These are phyloP conservation scores for Benitochromis conjunctus DNA, from an alignment of 2,113 vertebrate genomes.

Conservation along the genomic window DNA sequence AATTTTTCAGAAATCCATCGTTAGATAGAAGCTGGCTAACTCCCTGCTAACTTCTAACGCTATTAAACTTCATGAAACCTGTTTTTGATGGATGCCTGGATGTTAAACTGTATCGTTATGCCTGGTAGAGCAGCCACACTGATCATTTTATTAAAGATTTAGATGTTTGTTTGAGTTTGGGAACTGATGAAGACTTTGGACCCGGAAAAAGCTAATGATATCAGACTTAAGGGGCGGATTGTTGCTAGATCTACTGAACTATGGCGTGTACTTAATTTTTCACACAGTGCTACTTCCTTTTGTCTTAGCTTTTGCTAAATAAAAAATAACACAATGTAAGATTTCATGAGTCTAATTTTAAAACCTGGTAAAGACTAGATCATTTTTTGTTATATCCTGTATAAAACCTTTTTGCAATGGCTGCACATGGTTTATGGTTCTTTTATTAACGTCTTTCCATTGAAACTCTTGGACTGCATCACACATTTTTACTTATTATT, in stretches of 20 bases:
- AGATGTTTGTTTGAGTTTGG: background rate
- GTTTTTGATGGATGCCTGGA: too few species aligned
- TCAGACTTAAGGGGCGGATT: background rate
- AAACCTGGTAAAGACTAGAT: background rate
- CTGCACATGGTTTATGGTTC: background rate
- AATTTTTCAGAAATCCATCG: background rate
- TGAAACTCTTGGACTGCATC: background rate
- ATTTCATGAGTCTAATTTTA: background rate
- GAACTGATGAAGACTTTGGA: background rate
- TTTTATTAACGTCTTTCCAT: background rate
- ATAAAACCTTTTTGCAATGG: background rate
- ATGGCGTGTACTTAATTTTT: background rate
- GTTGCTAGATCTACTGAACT: background rate
- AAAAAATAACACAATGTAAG: background rate
- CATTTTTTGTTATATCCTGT: background rate
- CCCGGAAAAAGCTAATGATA: background rate
- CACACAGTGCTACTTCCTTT: background rate
- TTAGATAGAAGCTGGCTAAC: background rate
- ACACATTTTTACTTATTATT: background rate
- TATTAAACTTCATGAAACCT: background rate
- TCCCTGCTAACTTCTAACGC: background rate
- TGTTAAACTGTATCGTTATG: background rate
- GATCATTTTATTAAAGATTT: background rate
- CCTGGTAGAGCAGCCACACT: background rate
- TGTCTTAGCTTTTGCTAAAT: background rate